Conservation (phyloP, 2,113 vertebrate species). For the Redunca redunca region DNA sequence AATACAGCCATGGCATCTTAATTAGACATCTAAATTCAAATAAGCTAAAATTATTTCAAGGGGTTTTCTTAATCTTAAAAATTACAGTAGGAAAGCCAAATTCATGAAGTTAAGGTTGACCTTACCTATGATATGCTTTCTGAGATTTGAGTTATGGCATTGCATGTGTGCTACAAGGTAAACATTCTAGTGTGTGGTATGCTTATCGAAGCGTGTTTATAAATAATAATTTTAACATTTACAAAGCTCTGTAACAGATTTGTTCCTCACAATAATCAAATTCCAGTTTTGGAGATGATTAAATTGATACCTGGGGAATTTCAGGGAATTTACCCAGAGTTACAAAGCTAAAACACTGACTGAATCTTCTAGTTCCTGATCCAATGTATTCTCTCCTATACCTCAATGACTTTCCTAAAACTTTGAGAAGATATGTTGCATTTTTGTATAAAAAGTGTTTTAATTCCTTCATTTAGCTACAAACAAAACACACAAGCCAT, state of each 20-base stretch:
- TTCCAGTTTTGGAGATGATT: neutral
- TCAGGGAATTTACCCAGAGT: neutral
- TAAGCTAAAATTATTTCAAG: neutral
- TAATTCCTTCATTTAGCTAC: neutral
- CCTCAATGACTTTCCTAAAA: neutral
- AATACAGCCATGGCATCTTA: neutral
- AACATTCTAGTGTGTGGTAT: neutral
- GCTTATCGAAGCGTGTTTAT: neutral
- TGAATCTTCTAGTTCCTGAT: neutral
- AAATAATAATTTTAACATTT: neutral
- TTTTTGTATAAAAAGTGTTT: neutral
- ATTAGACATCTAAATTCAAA: constrained; percentile 4
- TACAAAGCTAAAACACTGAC: neutral
- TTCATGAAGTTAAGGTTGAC: neutral
- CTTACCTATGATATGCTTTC: neutral
- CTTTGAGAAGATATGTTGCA: neutral
- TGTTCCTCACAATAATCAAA: neutral
- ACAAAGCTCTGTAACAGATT: neutral
- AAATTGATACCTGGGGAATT: neutral
- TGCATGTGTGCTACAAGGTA: neutral
- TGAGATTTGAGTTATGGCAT: neutral
- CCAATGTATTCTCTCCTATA: neutral
- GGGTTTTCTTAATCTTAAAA: neutral
- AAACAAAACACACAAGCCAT: neutral
- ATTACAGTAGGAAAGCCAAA: neutral